Percentiles rank a stretch among this genome's conserved stretches.
Evolutionary conservation across 1,140 invertebrate genomes (phyloP).

Genomic region (Penaeus indicus): DNA sequence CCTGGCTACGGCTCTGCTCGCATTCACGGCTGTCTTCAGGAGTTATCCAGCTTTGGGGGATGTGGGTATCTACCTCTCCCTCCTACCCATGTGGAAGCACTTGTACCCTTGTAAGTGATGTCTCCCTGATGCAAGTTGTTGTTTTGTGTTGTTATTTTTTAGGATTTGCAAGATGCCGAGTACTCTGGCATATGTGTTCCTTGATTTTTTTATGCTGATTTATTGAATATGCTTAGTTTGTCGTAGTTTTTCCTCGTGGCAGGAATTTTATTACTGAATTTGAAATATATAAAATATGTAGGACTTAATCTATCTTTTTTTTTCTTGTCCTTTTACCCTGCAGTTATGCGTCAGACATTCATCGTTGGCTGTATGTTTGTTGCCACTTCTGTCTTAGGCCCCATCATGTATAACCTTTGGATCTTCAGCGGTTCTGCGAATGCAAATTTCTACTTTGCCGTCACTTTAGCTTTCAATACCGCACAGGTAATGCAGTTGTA

Average conservation of each 20-base stretch:
- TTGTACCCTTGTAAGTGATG: conserved; percentile 85
- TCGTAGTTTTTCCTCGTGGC: too few relatives aligned
- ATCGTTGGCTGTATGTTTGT: conserved; percentile 91
- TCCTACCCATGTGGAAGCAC: conserved; percentile 93
- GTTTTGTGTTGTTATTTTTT: background rate
- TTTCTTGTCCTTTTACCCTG: conserved; percentile 25
- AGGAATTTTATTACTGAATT: too few relatives aligned
- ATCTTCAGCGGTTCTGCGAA: conserved; percentile 98
- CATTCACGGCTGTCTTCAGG: conserved; percentile 92
- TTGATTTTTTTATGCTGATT: background rate
- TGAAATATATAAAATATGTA: too few relatives aligned
- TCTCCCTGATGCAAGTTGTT: conserved; percentile 16
- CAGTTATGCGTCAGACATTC: conserved; percentile 81
- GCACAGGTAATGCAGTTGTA: conserved; percentile 76
- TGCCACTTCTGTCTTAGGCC: conserved; percentile 89
- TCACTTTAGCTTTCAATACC: conserved; percentile 93
- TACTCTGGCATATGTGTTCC: background rate
- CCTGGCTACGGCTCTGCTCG: conserved; percentile 85
- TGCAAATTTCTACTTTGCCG: conserved; percentile 99
- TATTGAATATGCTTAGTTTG: too few relatives aligned
- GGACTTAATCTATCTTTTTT: background rate
- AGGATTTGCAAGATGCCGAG: background rate
- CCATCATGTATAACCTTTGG: conserved; percentile 98
- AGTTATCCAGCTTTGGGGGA: conserved; percentile 97
- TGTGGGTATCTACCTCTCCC: conserved; percentile 90